Evolutionary conservation across 1,140 invertebrate genomes (phyloP).

Genomic region (Ptiloglossa arizonensis): DNA sequence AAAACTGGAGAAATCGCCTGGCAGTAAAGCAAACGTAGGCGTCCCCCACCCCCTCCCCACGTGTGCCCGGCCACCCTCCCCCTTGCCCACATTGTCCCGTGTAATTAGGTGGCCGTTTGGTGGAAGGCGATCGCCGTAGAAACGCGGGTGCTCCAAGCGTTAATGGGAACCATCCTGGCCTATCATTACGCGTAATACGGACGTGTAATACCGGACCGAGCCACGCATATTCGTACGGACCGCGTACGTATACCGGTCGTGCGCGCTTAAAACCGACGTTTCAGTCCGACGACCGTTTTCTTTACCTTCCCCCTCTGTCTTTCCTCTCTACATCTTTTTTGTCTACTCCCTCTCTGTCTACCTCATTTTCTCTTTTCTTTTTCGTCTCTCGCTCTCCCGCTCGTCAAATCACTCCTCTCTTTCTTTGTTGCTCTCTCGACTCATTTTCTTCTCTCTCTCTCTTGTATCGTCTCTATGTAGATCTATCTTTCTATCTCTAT

Average conservation of each 20-base stretch:
- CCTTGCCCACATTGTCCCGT: conserved; percentile 46
- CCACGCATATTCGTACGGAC: conserved; percentile 40
- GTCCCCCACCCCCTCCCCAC: neutral
- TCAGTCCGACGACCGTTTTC: conserved; percentile 11
- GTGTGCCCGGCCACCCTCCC: neutral
- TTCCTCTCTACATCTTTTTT: no score
- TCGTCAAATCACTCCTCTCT: no score
- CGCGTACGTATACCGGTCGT: conserved; percentile 17
- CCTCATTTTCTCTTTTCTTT: no score
- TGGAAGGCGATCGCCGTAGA: conserved; percentile 61
- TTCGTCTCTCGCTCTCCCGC: no score
- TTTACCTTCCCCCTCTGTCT: neutral
- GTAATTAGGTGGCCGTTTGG: conserved; percentile 70
- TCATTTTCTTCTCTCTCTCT: no score
- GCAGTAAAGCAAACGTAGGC: conserved; percentile 33
- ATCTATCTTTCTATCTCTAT: no score
- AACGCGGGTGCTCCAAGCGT: conserved; percentile 68
- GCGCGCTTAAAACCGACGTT: conserved; percentile 52
- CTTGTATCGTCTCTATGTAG: no score
- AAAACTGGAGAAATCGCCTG: conserved; percentile 33
- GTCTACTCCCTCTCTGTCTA: no score
- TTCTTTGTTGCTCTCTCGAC: no score
- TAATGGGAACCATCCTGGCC: conserved; percentile 65
- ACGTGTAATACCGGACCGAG: conserved; percentile 62
- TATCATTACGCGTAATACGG: conserved; percentile 75